Percentiles rank a stretch among this genome's conserved stretches.
phyloP scores from a whole-genome alignment of 2,888 invertebrate species.

The Steromphala cineraria region DNA sequence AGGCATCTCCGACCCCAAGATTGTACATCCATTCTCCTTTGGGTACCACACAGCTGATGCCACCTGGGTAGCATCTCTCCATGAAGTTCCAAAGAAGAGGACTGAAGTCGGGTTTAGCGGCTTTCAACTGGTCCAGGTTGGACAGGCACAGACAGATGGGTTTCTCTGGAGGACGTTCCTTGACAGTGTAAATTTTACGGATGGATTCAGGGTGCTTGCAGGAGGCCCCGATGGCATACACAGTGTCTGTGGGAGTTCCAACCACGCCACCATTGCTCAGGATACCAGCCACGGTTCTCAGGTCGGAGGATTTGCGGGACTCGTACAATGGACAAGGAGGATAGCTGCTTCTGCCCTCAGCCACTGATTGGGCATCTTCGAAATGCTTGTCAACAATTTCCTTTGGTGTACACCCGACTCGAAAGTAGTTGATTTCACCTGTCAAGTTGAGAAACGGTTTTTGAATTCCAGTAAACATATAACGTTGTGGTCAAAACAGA shows the following conservation, averaged over 20 bases:
- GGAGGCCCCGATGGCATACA: constrained; percentile 56
- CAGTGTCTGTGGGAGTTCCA: constrained; percentile 60
- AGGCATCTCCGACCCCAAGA: constrained; percentile 44
- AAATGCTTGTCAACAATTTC: constrained; percentile 41
- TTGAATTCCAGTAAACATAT: too few relatives aligned
- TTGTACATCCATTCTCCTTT: constrained; percentile 53
- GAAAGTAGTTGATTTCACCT: constrained; percentile 55
- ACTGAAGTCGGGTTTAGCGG: constrained; percentile 48
- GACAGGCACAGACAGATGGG: constrained; percentile 59
- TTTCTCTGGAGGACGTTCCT: constrained; percentile 54
- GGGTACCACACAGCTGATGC: constrained; percentile 56
- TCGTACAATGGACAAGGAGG: constrained; percentile 46
- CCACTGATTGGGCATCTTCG: constrained; percentile 36
- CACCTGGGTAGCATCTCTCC: constrained; percentile 54
- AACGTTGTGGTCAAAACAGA: not conserved
- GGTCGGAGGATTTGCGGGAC: constrained; percentile 46
- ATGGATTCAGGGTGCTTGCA: constrained; percentile 53
- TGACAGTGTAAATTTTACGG: constrained; percentile 51
- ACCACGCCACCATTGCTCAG: constrained; percentile 51
- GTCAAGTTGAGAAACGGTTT: not conserved
- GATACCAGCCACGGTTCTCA: constrained; percentile 40
- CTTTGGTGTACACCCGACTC: constrained; percentile 57
- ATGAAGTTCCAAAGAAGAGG: constrained; percentile 54
- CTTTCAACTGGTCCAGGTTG: constrained; percentile 50
- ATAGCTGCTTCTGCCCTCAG: constrained; percentile 1